These are phyloP conservation scores for Ataeniobius toweri DNA, from an alignment of 2,797 vertebrate genomes.

Conservation along the genomic window DNA sequence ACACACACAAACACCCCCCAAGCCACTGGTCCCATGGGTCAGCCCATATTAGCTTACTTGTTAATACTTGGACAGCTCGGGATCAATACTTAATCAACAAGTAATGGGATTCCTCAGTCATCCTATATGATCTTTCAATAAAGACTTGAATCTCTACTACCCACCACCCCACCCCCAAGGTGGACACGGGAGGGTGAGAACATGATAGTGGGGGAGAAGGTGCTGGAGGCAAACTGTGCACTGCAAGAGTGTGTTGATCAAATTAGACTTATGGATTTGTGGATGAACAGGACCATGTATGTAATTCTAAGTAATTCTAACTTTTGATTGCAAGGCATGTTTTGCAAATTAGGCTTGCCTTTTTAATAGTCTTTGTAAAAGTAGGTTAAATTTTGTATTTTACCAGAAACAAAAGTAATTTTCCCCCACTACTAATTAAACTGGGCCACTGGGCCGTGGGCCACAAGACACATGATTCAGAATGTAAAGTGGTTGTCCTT, in stretches of 20 bases:
- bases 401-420: background rate
- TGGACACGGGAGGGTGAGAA: constrained; percentile 53
- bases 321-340: background rate
- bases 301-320: background rate
- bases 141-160: constrained; percentile 90
- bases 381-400: background rate
- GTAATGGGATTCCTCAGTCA: constrained; percentile 99
- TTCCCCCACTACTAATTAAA: background rate
- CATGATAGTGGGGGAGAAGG: constrained; percentile 37
- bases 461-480: background rate
- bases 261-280: constrained; percentile 17
- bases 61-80: constrained; percentile 93
- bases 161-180: constrained; percentile 1
- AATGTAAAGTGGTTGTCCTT: background rate
- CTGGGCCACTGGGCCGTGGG: background rate
- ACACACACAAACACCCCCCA: constrained; percentile 59
- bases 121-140: constrained; percentile 99
- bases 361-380: background rate
- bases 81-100: constrained; percentile 99
- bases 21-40: constrained; percentile 97
- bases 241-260: constrained; percentile 55
- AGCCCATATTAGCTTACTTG: constrained; percentile 99
- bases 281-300: background rate
- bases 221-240: constrained; percentile 38
- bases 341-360: background rate